A percentile compares a stretch with the other conserved stretches of the same genome.
Evolutionary conservation across 2,113 vertebrate genomes (phyloP).

Genomic region (Gnathonemus echidnorhynchus): DNA sequence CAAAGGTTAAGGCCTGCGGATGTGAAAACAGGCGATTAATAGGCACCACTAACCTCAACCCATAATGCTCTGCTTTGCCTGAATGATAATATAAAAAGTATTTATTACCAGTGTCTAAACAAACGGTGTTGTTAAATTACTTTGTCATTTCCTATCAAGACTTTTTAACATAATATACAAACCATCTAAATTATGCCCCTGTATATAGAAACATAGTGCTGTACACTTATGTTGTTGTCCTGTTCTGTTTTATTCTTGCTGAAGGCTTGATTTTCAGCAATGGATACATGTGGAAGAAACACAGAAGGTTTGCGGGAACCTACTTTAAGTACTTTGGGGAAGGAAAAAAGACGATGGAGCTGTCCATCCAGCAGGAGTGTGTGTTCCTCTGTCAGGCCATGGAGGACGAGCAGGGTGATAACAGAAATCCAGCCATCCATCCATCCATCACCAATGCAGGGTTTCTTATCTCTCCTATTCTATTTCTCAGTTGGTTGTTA

Average conservation of each 20-base stretch:
- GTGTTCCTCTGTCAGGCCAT: conserved; percentile 38
- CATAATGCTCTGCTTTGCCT: no score
- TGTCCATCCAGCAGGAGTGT: neutral
- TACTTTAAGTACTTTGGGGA: conserved; percentile 51
- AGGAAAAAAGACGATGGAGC: conserved; percentile 58
- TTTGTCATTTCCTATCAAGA: no score
- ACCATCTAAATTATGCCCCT: no score
- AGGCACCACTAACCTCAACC: no score
- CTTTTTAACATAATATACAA: no score
- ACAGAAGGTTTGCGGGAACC: conserved; percentile 68
- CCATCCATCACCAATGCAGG: neutral
- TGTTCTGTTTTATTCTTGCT: neutral
- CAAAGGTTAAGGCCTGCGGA: no score
- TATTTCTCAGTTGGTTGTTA: neutral
- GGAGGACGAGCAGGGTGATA: neutral
- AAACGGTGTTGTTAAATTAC: no score
- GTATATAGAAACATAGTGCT: no score
- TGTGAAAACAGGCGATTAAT: no score
- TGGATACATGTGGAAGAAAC: conserved; percentile 61
- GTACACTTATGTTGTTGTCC: neutral
- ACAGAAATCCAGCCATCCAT: neutral
- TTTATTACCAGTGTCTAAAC: no score
- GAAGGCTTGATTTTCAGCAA: conserved; percentile 47
- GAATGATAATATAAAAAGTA: no score
- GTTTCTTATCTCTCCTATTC: neutral